Percentiles rank a stretch among this genome's conserved stretches.
Evolutionary conservation across 2,113 vertebrate genomes (phyloP).

Genomic region (Poeciliopsis occidentalis): DNA sequence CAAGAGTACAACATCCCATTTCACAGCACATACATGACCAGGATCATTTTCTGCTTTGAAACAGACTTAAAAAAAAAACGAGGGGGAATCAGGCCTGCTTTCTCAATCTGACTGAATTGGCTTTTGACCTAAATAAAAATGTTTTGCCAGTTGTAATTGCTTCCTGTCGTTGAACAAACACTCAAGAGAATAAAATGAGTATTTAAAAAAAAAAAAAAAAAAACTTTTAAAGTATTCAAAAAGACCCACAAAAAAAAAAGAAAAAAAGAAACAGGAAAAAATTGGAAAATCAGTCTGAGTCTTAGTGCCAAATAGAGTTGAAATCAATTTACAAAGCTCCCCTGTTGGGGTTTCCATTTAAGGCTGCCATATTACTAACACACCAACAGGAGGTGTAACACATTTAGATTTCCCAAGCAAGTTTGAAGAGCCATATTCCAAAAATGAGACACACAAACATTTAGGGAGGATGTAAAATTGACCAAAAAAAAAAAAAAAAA

Average conservation of each 20-base stretch:
- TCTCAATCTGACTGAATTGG: slow-evolving; percentile 38
- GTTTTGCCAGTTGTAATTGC: slow-evolving; percentile 46
- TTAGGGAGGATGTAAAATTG: slow-evolving; percentile 32
- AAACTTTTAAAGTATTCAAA: slow-evolving; percentile 29
- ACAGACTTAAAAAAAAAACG: slow-evolving; percentile 8
- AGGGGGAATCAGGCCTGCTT: slow-evolving; percentile 25
- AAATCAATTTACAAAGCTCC: slow-evolving; percentile 31
- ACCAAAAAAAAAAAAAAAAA: slow-evolving; percentile 20
- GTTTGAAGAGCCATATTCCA: slow-evolving; percentile 59
- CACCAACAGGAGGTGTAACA: slow-evolving; percentile 32
- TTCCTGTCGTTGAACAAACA: slow-evolving; percentile 56
- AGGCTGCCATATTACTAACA: slow-evolving; percentile 42
- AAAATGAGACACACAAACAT: slow-evolving; percentile 38
- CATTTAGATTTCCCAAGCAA: neutral
- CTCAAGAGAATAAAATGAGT: slow-evolving; percentile 40
- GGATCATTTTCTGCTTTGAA: slow-evolving; percentile 57
- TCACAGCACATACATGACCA: slow-evolving; percentile 64
- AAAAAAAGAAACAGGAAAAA: slow-evolving; percentile 12
- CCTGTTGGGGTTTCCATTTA: slow-evolving; percentile 47
- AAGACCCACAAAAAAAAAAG: neutral
- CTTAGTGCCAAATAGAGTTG: slow-evolving; percentile 19
- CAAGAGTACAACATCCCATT: slow-evolving; percentile 53
- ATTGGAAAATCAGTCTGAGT: slow-evolving; percentile 10
- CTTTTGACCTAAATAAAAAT: slow-evolving; percentile 64
- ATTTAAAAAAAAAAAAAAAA: slow-evolving; percentile 6